These are phyloP conservation scores for Drosophila micromelanica DNA, from an alignment of 1,140 invertebrate genomes.

Conservation along the genomic window DNA sequence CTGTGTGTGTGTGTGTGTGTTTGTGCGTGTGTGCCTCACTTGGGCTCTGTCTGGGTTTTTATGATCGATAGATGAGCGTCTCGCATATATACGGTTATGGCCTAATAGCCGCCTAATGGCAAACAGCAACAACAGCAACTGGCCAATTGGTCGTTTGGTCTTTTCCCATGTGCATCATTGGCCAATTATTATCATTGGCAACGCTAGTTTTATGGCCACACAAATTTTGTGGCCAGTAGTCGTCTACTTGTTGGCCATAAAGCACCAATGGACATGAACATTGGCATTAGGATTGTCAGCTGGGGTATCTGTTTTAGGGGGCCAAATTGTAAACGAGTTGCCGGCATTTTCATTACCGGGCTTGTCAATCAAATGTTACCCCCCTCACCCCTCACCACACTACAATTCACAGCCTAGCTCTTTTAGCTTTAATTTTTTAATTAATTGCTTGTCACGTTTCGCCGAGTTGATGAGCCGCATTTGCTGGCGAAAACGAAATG, in stretches of 20 bases:
- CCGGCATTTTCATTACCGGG: conserved; percentile 7
- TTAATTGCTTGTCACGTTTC: conserved; percentile 78
- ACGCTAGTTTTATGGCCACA: conserved; percentile 54
- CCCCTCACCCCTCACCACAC: neutral
- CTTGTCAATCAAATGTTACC: conserved; percentile 32
- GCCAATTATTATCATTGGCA: conserved; percentile 75
- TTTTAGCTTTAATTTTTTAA: conserved; percentile 75
- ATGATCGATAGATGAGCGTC: conserved; percentile 55
- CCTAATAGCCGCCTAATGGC: conserved; percentile 74
- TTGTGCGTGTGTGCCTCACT: neutral
- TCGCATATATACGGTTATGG: conserved; percentile 65
- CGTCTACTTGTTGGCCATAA: conserved; percentile 37
- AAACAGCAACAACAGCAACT: conserved; percentile 24
- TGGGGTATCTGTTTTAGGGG: conserved; percentile 13
- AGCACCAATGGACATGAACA: conserved; percentile 37
- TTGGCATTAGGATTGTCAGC: conserved; percentile 35
- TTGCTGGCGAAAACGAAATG: conserved; percentile 66
- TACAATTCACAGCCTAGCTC: too few species aligned
- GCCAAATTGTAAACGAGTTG: conserved; percentile 14
- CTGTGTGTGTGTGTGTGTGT: neutral
- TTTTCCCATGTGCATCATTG: conserved; percentile 80
- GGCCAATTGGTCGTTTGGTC: conserved; percentile 52
- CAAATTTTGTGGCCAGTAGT: conserved; percentile 47
- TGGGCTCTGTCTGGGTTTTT: conserved; percentile 30
- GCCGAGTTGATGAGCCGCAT: conserved; percentile 53